Conservation (phyloP, 92 coral and sea anemone genomes). For the Bergia puertoricense region DNA sequence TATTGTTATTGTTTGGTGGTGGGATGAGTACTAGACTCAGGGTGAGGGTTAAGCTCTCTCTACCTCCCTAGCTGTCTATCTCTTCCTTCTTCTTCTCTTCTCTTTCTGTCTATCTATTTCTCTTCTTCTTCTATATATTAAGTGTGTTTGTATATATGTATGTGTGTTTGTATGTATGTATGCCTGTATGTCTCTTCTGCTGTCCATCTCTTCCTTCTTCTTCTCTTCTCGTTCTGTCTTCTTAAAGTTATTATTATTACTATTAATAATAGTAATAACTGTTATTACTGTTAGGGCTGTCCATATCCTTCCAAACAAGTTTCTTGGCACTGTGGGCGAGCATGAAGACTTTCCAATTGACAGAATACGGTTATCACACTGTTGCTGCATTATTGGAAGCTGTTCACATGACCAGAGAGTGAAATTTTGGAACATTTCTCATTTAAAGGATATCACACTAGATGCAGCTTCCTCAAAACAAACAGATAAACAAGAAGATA, state of each 20-base stretch:
- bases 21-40: too few relatives aligned
- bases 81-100: too few relatives aligned
- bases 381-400: conserved; percentile 84
- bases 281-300: conserved; percentile 74
- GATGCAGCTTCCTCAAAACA: conserved; percentile 67
- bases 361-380: conserved; percentile 83
- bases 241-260: background rate
- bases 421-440: conserved; percentile 92
- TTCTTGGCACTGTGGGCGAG: conserved; percentile 91
- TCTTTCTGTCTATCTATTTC: too few relatives aligned
- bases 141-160: too few relatives aligned
- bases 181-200: too few relatives aligned
- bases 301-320: conserved; percentile 89
- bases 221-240: too few relatives aligned
- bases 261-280: background rate
- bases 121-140: too few relatives aligned
- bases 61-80: too few relatives aligned
- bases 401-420: conserved; percentile 96
- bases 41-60: too few relatives aligned
- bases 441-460: conserved; percentile 59
- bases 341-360: conserved; percentile 96
- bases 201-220: too few relatives aligned
- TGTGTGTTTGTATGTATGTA: too few relatives aligned
- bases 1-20: too few relatives aligned
- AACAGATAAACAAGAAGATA: conserved; percentile 35